A percentile compares a stretch with the other conserved stretches of the same genome.
Conservation (phyloP, 2,113 vertebrate species). For the Phyllostomus discolor region DNA sequence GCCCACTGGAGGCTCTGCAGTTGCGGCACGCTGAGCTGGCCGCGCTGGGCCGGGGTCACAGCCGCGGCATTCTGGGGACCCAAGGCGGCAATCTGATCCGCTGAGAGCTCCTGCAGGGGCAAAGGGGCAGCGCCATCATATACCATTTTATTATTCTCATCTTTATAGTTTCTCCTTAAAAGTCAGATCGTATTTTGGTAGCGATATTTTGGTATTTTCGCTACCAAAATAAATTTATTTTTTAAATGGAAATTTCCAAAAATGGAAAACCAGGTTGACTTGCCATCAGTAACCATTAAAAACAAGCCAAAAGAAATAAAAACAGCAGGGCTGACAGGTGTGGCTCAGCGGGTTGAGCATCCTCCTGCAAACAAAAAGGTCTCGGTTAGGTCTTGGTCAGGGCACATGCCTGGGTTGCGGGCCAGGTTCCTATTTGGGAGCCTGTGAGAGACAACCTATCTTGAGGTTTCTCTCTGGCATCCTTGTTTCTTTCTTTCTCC, state of each 20-base stretch:
- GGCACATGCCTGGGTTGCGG: no score
- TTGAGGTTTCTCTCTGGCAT: no score
- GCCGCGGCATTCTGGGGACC: slow-evolving; percentile 82
- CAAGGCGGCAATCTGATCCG: slow-evolving; percentile 80
- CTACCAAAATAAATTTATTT: background rate
- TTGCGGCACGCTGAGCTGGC: slow-evolving; percentile 74
- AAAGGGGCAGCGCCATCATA: background rate
- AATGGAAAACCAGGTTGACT: background rate
- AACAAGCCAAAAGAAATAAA: background rate
- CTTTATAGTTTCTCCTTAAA: background rate
- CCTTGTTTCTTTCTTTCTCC: no score
- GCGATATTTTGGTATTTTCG: background rate
- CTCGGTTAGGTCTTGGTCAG: no score
- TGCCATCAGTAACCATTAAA: background rate
- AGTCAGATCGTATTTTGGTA: background rate
- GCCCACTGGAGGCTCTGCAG: slow-evolving; percentile 81
- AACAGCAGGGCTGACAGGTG: no score
- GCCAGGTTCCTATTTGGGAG: no score
- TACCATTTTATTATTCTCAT: background rate
- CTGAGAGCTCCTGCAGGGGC: slow-evolving; percentile 78
- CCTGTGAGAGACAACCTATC: no score
- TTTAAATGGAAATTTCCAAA: background rate
- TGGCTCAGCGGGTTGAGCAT: no score
- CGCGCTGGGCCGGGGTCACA: slow-evolving; percentile 76
- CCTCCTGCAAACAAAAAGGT: no score